Base-by-base conservation (phyloP, 2,888 invertebrate genomes). In the Volucella inflata region DNA sequence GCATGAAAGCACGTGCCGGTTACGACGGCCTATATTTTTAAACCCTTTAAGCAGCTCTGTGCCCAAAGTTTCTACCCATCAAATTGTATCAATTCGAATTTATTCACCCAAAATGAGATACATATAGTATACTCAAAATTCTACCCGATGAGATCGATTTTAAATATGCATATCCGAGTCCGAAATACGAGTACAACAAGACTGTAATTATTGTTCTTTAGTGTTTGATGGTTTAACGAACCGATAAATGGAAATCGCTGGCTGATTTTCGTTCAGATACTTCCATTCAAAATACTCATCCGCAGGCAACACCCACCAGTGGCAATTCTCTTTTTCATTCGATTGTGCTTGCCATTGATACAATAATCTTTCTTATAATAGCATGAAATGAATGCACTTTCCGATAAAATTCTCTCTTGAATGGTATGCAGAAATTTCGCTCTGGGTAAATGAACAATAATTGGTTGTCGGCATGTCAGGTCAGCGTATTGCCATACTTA, bases 161-260 rank as follows among this genome's bases (percentile, higher is more conserved):
- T 30, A 14, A 38, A 50, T 59, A 50, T 50, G 62, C 51, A 60
- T 62, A 62, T 42, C 60, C 1, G 30, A 11, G 10, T 30, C 6
- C 6, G 6, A 6, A 30, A 30, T 30, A n/a, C n/a, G n/a, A n/a
- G n/a, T n/a, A 10, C n/a, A 71, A 21, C 21, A 21, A 4, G 48
- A 17, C 48, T 51, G 16, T 10, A 9, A 14, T 21, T 21, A 42
- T 40, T 12, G 1, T 40, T 55, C 53, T 67, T 48, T 21, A 16
- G 36, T 11, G n/a, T 75, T 65, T 21, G 46, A 21, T 55, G 38
- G n/a, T 36, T 38, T 46, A 65, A 42, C 38, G 38, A 55, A 64
- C 46, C 74, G 64, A 46, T 48, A 65, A 75, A 75, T 65, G 55
- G 38, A 65, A 65, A 8, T 16, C 44, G 16, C 17, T 21, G 38